Evolutionary conservation across 2,797 vertebrate species (phyloP).

Genomic region (Spondyliosoma cantharus): DNA sequence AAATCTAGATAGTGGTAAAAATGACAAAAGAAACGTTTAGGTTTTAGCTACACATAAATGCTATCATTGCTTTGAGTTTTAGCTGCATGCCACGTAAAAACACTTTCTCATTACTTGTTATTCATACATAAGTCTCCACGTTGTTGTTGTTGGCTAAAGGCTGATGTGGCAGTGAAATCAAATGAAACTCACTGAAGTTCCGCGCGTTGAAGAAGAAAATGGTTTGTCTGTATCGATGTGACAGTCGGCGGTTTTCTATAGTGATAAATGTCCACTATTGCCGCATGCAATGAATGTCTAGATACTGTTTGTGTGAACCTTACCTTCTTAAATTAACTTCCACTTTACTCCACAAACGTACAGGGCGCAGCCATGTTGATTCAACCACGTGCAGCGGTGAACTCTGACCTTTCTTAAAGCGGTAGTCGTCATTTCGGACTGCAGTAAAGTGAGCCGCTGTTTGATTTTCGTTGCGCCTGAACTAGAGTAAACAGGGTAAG

Average conservation of each 20-base stretch:
- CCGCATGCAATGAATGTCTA: accelerated
- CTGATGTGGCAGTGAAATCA: background rate
- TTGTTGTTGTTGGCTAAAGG: background rate
- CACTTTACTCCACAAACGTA: background rate
- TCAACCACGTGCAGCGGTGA: conserved; percentile 67
- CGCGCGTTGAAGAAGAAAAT: background rate
- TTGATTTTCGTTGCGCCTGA: too few relatives aligned
- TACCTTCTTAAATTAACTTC: conserved; percentile 37
- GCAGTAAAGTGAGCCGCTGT: background rate
- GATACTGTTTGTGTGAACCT: background rate
- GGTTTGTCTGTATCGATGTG: background rate
- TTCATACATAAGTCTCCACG: accelerated
- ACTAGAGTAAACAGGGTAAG: too few relatives aligned
- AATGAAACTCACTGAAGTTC: background rate
- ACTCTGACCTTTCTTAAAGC: conserved; percentile 73
- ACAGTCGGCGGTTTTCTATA: accelerated
- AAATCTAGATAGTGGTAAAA: background rate
- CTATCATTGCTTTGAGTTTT: background rate
- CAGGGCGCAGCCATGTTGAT: conserved; percentile 70
- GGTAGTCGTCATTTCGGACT: conserved; percentile 24
- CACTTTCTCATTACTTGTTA: background rate
- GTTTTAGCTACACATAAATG: too few relatives aligned
- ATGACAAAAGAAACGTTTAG: background rate
- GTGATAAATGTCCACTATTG: background rate
- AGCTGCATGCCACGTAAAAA: background rate